These are phyloP conservation scores for Drosophila setifemur DNA, from an alignment of 1,140 invertebrate genomes.

Conservation along the genomic window DNA sequence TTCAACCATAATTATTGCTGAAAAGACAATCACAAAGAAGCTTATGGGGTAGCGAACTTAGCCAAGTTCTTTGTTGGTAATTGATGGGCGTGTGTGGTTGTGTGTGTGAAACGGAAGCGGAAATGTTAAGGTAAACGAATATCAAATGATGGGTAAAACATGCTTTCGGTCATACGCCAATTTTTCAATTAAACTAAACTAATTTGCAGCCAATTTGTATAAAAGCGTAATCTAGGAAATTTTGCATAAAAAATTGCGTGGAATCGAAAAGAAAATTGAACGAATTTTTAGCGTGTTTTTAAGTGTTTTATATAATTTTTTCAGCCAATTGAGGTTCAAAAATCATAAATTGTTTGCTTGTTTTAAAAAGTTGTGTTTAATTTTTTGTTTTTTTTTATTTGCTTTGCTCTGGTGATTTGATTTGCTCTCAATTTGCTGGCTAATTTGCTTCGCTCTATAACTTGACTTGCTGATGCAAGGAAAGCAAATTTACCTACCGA, in stretches of 20 bases:
- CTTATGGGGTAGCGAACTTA: conserved; percentile 37
- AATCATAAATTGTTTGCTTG: conserved; percentile 42
- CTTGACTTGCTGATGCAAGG: conserved; percentile 37
- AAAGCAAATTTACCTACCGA: conserved; percentile 74
- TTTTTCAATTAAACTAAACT: conserved; percentile 69
- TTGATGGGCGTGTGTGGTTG: not conserved
- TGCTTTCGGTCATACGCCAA: conserved; percentile 46
- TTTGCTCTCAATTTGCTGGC: conserved; percentile 58
- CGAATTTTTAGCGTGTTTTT: conserved; percentile 30
- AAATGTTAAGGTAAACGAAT: conserved; percentile 29
- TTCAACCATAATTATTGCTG: conserved; percentile 49
- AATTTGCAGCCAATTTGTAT: conserved; percentile 67
- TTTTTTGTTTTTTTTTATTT: not conserved
- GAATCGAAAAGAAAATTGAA: conserved; percentile 24
- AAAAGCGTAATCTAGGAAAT: conserved; percentile 38
- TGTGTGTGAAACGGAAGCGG: conserved; percentile 18
- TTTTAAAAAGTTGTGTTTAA: conserved; percentile 8
- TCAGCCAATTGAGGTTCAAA: conserved; percentile 51
- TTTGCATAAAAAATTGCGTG: conserved; percentile 43
- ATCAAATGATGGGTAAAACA: conserved; percentile 48
- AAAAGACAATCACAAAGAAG: conserved; percentile 65
- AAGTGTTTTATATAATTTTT: conserved; percentile 24
- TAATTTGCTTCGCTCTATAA: conserved; percentile 49
- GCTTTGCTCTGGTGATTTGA: conserved; percentile 47
- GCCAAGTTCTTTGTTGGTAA: conserved; percentile 27